Evolutionary conservation across 2,888 invertebrate genomes (phyloP).

Genomic region (Oscheius myriophilus): DNA sequence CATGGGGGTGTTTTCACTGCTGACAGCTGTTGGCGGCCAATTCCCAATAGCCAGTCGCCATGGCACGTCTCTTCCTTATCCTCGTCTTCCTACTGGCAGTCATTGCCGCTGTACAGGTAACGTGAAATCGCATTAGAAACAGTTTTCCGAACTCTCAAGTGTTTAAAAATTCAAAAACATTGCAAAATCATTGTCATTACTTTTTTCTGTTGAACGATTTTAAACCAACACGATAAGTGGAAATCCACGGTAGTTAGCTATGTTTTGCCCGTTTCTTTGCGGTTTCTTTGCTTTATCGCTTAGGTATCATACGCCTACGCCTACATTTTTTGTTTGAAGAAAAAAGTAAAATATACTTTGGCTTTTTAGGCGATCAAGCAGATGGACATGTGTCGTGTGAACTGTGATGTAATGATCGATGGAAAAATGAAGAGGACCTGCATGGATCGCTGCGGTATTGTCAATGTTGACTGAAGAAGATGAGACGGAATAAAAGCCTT

Average conservation of each 20-base stretch:
- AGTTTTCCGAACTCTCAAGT: background rate
- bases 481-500: constrained; percentile 1
- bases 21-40: background rate
- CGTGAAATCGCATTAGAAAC: no score
- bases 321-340: no score
- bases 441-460: constrained; percentile 39
- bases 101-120: background rate
- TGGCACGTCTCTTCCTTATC: constrained; percentile 6
- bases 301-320: no score
- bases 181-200: no score
- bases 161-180: background rate
- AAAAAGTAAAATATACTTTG: background rate
- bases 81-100: constrained; percentile 1
- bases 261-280: no score
- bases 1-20: background rate
- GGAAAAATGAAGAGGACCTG: constrained; percentile 30
- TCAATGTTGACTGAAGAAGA: background rate
- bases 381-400: constrained; percentile 39
- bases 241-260: no score
- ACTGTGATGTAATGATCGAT: constrained; percentile 40
- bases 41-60: background rate
- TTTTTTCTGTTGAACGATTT: no score
- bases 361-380: constrained; percentile 35
- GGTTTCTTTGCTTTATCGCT: no score
- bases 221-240: no score